These are phyloP conservation scores for Abramis brama DNA, from an alignment of 2,113 vertebrate genomes.

Conservation along the genomic window DNA sequence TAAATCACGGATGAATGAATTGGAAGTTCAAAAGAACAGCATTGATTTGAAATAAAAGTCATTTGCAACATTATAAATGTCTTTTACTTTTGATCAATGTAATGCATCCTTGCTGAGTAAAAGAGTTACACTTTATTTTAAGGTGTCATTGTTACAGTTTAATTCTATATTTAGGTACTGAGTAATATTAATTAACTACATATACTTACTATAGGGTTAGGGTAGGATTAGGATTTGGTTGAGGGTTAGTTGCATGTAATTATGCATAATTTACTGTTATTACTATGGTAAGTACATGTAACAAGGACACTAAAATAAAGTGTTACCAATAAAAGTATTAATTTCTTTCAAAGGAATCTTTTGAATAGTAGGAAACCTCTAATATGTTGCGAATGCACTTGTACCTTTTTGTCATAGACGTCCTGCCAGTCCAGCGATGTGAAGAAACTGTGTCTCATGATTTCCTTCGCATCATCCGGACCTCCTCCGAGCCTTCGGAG, in stretches of 20 bases:
- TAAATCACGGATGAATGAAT: not conserved
- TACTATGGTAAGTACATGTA: too few species aligned
- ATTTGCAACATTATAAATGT: not conserved
- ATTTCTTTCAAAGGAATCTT: not conserved
- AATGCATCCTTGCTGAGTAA: not conserved
- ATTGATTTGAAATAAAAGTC: not conserved
- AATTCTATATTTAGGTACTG: too few species aligned
- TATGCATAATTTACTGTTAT: too few species aligned
- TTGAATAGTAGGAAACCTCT: not conserved
- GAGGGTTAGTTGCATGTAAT: too few species aligned
- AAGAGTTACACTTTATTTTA: not conserved
- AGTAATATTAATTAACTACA: too few species aligned
- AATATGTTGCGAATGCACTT: not conserved
- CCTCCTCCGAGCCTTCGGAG: constrained; percentile 88
- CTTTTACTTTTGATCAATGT: not conserved
- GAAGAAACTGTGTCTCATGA: constrained; percentile 97
- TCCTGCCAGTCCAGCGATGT: constrained; percentile 92
- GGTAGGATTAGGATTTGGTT: too few species aligned
- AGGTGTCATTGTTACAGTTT: too few species aligned
- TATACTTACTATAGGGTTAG: too few species aligned
- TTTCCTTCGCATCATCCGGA: constrained; percentile 95
- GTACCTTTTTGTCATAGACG: constrained; percentile 96
- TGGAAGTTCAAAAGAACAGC: not conserved
- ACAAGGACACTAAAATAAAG: too few species aligned
- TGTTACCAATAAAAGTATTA: not conserved